Conservation (phyloP, 1,140 invertebrate species). For the Philotrypesis tridentata region DNA sequence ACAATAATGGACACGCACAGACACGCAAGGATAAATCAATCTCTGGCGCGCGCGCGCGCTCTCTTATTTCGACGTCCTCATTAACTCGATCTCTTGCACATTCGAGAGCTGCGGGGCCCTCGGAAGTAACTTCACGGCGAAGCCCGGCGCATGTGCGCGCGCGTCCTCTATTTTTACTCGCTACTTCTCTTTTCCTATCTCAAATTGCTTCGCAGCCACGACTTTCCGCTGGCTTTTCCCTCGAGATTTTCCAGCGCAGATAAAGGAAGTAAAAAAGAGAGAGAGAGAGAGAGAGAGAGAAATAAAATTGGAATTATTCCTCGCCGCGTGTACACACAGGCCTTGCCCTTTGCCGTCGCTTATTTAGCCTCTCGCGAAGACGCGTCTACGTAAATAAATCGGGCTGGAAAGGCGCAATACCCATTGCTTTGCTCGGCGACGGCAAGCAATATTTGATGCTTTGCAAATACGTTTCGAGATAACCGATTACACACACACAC, state of each 20-base stretch:
- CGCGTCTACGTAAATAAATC: no score
- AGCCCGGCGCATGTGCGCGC: not conserved
- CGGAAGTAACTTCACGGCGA: not conserved
- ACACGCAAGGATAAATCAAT: not conserved
- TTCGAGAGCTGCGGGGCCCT: not conserved
- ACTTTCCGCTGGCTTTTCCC: not conserved
- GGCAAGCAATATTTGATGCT: not conserved
- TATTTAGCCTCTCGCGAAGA: not conserved
- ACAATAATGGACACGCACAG: no score
- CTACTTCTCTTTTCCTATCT: not conserved
- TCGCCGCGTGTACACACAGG: not conserved
- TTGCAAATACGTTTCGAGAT: not conserved
- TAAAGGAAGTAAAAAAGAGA: not conserved
- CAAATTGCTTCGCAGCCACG: not conserved
- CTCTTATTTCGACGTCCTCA: not conserved
- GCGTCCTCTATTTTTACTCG: not conserved
- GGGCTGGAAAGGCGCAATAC: not conserved
- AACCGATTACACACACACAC: not conserved
- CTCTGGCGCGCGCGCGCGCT: not conserved
- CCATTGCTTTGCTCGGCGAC: not conserved
- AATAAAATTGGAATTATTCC: conserved; percentile 9
- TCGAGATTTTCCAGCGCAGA: not conserved
- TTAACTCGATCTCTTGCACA: not conserved
- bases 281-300: no score
- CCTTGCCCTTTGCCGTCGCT: not conserved